Base-by-base conservation (phyloP, 2,888 invertebrate species). In the Habroteleia sp. region DNA sequence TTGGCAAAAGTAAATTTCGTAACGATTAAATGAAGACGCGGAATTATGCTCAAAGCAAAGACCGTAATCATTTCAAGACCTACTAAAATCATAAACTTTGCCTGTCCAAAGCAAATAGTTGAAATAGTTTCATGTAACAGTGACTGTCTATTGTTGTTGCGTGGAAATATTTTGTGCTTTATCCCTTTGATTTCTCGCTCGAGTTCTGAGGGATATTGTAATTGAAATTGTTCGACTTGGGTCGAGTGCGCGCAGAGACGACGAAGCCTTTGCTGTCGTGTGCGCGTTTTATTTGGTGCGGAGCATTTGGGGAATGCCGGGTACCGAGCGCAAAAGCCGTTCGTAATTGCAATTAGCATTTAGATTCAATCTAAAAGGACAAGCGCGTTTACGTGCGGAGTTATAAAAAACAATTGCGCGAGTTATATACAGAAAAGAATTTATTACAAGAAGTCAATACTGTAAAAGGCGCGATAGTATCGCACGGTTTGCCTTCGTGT, bases 221-320 rank as follows among this genome's bases (percentile, higher is more conserved):
- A 71, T 71, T 71, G 69, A 54, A 71, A 71, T 71, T 71, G 69
- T 71, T 71, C 25, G 69, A 71, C 54, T 62, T 71, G 35, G 33
- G 17, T 33, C 10, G 42, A 50, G 25, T 17, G 25, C 60, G 44
- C 29, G n/a, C 44, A 42, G 41, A 23, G 48, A 46, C 48, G 46
- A 13, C 13, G 41, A 17, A 11, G 29, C 25, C 56, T 66, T 41
- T 41, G 66, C 48, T 35, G 37, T 42, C 27, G 37, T 16, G 52
- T 23, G 65, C 7, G 50, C 33, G 33, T 56, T 58, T 54, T 54
- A 52, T 50, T 60, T 71, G 71, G 62, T 29, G 44, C 42, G 13
- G 35, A 23, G 48, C 27, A 56, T 58, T 71, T 56, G 14, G 71
- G 63, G 39, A 63, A 72, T 56, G 72, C 58, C n/a, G 17, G 14